Base-by-base conservation (phyloP, 1,140 invertebrate species). In the Tetramorium alpestre region DNA sequence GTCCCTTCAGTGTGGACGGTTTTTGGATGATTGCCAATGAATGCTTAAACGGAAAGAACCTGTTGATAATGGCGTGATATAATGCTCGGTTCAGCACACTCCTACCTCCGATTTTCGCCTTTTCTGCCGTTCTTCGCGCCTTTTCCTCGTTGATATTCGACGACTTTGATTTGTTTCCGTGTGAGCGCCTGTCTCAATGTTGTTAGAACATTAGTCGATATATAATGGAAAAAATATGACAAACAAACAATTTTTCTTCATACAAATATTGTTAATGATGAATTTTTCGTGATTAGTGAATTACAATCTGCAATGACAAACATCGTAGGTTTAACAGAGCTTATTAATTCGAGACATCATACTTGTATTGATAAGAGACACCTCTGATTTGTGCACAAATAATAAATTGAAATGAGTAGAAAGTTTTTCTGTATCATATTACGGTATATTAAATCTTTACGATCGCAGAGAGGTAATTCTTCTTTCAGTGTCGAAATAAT, bases 11-110 rank as follows among this genome's bases (percentile, higher is more conserved):
- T 13, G 51, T 54, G 28, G 62, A 49, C 38, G 73, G 49, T 4
- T 10, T n/a, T 28, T 95, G 94, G 92, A 95, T 93, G 92, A 93
- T 93, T 94, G 94, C 94, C 94, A 95, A 94, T 95, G 94, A 95
- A 95, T 95, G 90, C 89, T 90, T 91, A 93, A 94, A 91, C 85
- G 89, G 75, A 91, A 93, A 87, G 87, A 86, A 95, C 94, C 94
- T 95, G 94, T 95, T 95, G 94, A 94, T 94, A 93, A 94, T 93
- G 89, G 89, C 87, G 65, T 77, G 76, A 87, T 86, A 67, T 88
- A 89, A 91, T 87, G 64, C 76, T 76, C 28, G 28, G n/a, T 51
- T 70, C 72, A 47, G 13, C 65, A 67, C 25, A 16, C 38, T 75
- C 18, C 10, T 58, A 22, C 11, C 18, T 60, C 8, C 62, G 18